Base-by-base conservation (phyloP, 2,797 vertebrate species). In the Dromococcyx pavoninus region DNA sequence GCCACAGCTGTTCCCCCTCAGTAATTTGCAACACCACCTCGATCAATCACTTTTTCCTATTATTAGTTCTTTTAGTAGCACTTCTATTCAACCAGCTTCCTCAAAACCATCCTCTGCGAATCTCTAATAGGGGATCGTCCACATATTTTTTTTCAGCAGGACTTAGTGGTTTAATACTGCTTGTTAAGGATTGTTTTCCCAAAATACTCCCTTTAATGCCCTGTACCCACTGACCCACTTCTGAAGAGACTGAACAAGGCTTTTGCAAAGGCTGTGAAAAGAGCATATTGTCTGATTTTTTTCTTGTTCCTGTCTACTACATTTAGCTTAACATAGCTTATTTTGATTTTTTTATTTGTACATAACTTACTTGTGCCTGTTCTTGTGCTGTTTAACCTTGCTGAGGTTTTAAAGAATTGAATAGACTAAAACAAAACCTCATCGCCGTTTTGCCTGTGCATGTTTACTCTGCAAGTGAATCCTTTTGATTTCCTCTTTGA, bases 371-470 rank as follows among this genome's bases (percentile, higher is more conserved):
- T 27, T 7, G 10, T 44, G 90, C n/a, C 54, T 58, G 14, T 69
- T 81, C 32, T 39, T 28, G 46, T 13, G 17, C 33, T 69, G 37
- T 75, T 90, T 78, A 81, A 74, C 37, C 32, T 79, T 64, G 53
- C 10, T 13, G 21, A 72, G 7, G 11, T 25, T 80, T 67, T 41
- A 66, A 93, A 61, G 19, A 79, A 57, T 30, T 69, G 4, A 43
- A 70, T 77, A 78, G 43, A 58, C 61, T 67, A 56, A 91, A 83
- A 53, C 22, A 69, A 71, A 62, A 4, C 39, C 17, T 35, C 2
- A 4, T 13, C 46, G 23, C 8, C 9, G 17, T 24, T 65, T 77
- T 0, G 3, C 28, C n/a, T 41, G 44, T 44, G 43, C 0, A 0
- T 25, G 22, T 41, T 86, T 65, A 44, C 17, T n/a, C 54, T 81